Conservation (phyloP, 2,797 vertebrate species). For the Heteromormyrus szaboi region DNA sequence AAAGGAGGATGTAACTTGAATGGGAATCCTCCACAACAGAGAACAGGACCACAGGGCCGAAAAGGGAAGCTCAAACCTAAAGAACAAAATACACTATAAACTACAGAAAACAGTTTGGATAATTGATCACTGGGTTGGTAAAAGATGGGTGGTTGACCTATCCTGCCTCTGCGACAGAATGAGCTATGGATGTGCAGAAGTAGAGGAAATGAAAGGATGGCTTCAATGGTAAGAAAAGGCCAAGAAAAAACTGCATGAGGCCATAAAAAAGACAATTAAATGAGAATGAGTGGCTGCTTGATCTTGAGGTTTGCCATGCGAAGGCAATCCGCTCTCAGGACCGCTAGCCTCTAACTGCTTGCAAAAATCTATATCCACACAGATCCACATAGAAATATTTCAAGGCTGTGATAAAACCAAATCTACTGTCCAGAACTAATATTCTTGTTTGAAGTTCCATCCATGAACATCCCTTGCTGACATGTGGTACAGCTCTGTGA, state of each 20-base stretch:
- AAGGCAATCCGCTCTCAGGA: neutral
- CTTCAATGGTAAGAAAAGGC: neutral
- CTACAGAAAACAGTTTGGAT: neutral
- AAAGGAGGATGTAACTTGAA: neutral
- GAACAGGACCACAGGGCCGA: neutral
- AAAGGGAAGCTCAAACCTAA: neutral
- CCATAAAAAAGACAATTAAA: neutral
- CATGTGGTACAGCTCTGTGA: neutral
- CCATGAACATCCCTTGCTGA: neutral
- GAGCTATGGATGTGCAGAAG: neutral
- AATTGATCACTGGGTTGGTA: neutral
- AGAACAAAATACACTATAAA: neutral
- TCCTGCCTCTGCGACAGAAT: neutral
- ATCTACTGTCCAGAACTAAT: neutral
- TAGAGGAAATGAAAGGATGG: neutral
- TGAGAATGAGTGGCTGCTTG: neutral
- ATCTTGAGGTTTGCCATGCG: neutral
- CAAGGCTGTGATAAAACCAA: neutral
- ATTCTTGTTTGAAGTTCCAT: neutral
- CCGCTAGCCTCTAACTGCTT: neutral
- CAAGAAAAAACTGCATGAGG: neutral
- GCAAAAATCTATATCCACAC: neutral
- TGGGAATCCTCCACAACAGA: neutral
- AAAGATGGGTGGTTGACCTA: neutral
- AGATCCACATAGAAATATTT: neutral